Evolutionary conservation across 2,888 invertebrate species (phyloP), one percentile per base, ranked within the genome.

Genomic region (Andrena bucephala): DNA sequence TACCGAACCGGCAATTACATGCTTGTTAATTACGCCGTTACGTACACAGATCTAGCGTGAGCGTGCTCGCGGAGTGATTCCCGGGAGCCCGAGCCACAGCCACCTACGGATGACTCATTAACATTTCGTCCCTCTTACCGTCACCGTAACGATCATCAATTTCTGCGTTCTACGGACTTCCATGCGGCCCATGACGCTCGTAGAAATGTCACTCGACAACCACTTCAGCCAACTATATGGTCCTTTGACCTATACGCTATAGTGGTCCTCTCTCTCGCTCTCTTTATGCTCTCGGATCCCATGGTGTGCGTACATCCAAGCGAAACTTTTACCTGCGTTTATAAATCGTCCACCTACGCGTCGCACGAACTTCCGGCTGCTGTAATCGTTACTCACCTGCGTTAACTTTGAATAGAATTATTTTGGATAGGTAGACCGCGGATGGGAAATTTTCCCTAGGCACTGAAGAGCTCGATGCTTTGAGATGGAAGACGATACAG

Each of bases 81-180:
- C 36, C 27, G 71, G 74, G 74, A 83, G 83, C 73, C 62, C 63
- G 48, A 84, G 78, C 78, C 75, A 79, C 82, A 66, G 67, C 87
- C 86, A 87, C 36, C 36, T 36, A 36, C 79, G 66, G 81, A 77
- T 83, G 85, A 76, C 85, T 91, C 88, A 86, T 92, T 90, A 91
- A 88, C 85, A 86, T 88, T 87, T 88, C 85, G 77, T 82, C 76
- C 74, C 85, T 84, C 75, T 80, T 84, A 76, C 67, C 80, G 78
- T 81, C 70, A 66, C 59, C 63, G 36, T 62, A 72, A 70, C 76
- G 59, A 68, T 67, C 78, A 84, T 87, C 89, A 85, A 88, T 88
- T 90, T 86, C 82, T 85, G 79, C 81, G 84, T 86, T 91, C 91
- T 89, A 90, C 80, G 87, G 88, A 90, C 86, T 87, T 70, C 84